Evolutionary conservation across 2,888 invertebrate species (phyloP).

Genomic region (Malacosoma neustria): DNA sequence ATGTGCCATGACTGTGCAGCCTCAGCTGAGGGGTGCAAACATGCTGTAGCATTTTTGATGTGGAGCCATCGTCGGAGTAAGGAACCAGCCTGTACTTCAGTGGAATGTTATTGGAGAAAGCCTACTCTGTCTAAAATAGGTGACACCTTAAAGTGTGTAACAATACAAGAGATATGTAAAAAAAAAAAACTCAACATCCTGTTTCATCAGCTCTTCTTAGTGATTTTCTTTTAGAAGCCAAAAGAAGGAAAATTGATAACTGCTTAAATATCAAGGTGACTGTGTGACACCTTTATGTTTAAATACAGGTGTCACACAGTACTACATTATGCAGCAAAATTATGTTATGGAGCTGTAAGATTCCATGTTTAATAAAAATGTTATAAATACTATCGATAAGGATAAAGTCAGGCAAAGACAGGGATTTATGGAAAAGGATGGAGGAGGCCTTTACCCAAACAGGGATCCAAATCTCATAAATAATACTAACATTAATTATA

Average conservation of each 20-base stretch:
- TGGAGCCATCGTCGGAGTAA: conserved; percentile 8
- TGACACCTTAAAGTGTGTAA: neutral
- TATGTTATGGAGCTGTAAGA: neutral
- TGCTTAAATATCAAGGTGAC: conserved; percentile 18
- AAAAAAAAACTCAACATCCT: neutral
- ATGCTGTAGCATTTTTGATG: conserved; percentile 10
- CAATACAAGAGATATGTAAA: neutral
- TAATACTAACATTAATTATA: no score
- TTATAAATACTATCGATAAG: neutral
- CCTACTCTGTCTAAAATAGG: neutral
- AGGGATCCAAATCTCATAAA: no score
- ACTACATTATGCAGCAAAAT: no score
- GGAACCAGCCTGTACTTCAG: conserved; percentile 4
- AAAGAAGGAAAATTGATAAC: conserved; percentile 17
- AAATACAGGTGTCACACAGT: conserved; percentile 1
- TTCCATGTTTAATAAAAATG: neutral
- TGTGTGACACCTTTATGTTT: conserved; percentile 13
- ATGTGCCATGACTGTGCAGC: conserved; percentile 6
- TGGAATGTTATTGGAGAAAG: neutral
- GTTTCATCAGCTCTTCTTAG: neutral
- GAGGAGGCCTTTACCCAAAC: neutral
- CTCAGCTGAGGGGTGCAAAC: conserved; percentile 10
- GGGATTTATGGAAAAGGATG: neutral
- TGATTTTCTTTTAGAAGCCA: conserved; percentile 5
- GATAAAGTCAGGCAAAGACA: neutral